A percentile compares a stretch with the other conserved stretches of the same genome.
Conservation (phyloP, 2,797 vertebrate genomes). For the Fistularia commersonii region DNA sequence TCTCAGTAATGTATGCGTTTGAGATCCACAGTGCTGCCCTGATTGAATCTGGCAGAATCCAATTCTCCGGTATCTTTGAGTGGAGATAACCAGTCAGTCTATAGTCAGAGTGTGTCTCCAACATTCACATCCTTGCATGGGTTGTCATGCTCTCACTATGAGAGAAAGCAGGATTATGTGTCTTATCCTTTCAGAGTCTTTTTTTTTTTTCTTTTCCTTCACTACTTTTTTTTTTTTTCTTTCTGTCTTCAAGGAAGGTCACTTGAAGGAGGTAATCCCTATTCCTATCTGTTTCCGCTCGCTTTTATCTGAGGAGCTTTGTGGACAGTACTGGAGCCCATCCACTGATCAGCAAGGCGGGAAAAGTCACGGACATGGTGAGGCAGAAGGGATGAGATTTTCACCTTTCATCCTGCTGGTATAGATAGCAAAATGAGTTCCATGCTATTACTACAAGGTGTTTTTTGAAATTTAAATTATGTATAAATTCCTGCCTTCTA, state of each 20-base stretch:
- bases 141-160: slow-evolving; percentile 41
- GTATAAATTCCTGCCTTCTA: slow-evolving; percentile 50
- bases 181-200: slow-evolving; percentile 56
- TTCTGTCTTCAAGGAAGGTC: slow-evolving; percentile 63
- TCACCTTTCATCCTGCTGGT: slow-evolving; percentile 60
- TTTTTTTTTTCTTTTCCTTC: slow-evolving; percentile 33
- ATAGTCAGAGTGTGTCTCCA: slow-evolving; percentile 37
- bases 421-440: slow-evolving; percentile 59
- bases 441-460: slow-evolving; percentile 33
- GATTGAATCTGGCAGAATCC: slow-evolving; percentile 53
- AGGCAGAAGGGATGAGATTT: slow-evolving; percentile 45
- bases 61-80: slow-evolving; percentile 46
- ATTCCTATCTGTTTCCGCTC: slow-evolving; percentile 57
- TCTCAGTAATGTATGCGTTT: slow-evolving; percentile 19
- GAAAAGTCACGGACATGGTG: slow-evolving; percentile 39
- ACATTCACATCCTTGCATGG: slow-evolving; percentile 43
- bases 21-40: slow-evolving; percentile 21
- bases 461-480: slow-evolving; percentile 58
- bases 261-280: slow-evolving; percentile 73
- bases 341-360: slow-evolving; percentile 55
- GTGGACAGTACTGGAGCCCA: slow-evolving; percentile 45
- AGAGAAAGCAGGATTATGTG: slow-evolving; percentile 63
- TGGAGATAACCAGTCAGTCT: slow-evolving; percentile 47
- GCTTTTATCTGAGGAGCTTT: slow-evolving; percentile 66
- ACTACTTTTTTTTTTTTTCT: slow-evolving; percentile 28